phyloP scores from a whole-genome alignment of 2,888 invertebrate genomes.

The Conops quadrifasciatus region DNA sequence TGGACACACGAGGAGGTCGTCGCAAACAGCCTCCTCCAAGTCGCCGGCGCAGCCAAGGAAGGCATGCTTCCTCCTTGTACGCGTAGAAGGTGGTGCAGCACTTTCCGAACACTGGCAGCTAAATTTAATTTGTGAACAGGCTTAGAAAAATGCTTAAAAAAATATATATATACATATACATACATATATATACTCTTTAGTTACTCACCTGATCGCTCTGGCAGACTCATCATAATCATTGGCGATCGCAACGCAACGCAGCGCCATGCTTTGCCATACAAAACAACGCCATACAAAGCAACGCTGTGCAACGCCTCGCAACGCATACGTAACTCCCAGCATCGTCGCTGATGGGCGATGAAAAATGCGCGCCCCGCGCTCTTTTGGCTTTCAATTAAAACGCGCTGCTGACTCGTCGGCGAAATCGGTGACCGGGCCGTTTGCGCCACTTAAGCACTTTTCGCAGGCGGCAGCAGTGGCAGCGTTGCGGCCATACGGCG shows the following conservation, averaged over 20 bases:
- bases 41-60: not conserved
- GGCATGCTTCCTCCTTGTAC: not conserved
- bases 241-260: not conserved
- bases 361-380: slow-evolving; percentile 31
- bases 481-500: not conserved
- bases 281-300: not conserved
- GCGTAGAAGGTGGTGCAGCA: slow-evolving; percentile 28
- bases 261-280: too few relatives aligned
- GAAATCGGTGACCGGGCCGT: not conserved
- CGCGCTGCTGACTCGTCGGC: slow-evolving; percentile 5
- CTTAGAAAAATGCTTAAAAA: slow-evolving; percentile 36
- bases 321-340: not conserved
- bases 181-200: not conserved
- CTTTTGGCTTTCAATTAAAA: slow-evolving; percentile 35
- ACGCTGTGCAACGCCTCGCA: too few relatives aligned
- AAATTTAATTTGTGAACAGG: slow-evolving; percentile 47
- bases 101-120: slow-evolving; percentile 42
- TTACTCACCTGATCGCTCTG: too few relatives aligned
- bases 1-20: slow-evolving; percentile 2
- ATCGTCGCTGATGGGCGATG: slow-evolving; percentile 33
- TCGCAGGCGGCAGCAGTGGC: too few relatives aligned
- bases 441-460: slow-evolving; percentile 10
- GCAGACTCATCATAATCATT: not conserved
- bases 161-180: not conserved
- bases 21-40: not conserved